Base-by-base conservation (phyloP, 2,113 vertebrate species). In the Pipra filicauda region DNA sequence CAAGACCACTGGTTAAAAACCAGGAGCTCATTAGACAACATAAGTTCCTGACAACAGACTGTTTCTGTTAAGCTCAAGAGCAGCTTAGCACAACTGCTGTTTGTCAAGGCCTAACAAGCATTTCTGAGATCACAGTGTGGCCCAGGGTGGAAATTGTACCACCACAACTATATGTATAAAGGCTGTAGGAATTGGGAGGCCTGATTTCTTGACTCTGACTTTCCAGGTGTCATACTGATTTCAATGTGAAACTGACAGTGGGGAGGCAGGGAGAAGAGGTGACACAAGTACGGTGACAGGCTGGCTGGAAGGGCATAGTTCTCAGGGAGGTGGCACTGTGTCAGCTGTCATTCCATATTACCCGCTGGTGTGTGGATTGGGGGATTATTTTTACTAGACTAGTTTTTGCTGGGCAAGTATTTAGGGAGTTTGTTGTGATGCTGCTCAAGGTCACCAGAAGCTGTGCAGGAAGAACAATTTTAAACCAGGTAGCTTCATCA, bases 341-440 rank as follows among this genome's bases (percentile, higher is more conserved):
- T 54, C 55, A 67, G 65, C 48, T 52, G 52, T 74, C n/a, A 22
- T 81, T 58, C 54, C 1, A 1, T 17, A 74, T 81, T 54, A 71
- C 23, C 43, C 0, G 0, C 3, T 74, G 13, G 49, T 49, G 48
- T 1, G 5, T 16, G 39, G 84, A 87, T 74, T 71, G 65, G 18
- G 51, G 48, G 69, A 91, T 84, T 93, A 79, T 88, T 93, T 94
- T 89, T 61, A 87, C 52, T 61, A 75, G 65, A 28, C 26, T 31
- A 30, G 44, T 43, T 87, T 82, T 85, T 94, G 66, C 33, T 37
- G 23, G 31, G 49, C 6, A 65, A 39, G 43, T 52, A 31, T 55
- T 86, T 22, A 58, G 37, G 3, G 19, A 66, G 26, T 90, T 88
- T 48, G 61, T 16, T 35, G 39, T 35, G 43, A n/a, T 71, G 35